Conservation (phyloP, 2,113 vertebrate species). For the Trinectes maculatus region DNA sequence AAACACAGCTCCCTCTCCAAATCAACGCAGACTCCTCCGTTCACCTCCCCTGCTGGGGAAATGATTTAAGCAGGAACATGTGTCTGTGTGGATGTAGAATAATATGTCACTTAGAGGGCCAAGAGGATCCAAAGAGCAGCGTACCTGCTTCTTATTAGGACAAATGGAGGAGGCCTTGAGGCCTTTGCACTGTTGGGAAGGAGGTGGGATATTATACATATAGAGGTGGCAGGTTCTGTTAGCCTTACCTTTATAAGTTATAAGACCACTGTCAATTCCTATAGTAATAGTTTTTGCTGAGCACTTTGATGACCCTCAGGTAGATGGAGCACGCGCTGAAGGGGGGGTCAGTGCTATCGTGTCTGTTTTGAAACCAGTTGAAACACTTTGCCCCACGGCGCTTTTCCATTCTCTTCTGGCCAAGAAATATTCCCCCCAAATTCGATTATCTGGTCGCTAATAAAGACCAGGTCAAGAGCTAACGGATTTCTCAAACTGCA, state of each 20-base stretch:
- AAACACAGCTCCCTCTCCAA: constrained; percentile 75
- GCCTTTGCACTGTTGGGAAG: constrained; percentile 38
- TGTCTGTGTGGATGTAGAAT: constrained; percentile 81
- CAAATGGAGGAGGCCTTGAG: constrained; percentile 56
- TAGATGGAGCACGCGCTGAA: constrained; percentile 8
- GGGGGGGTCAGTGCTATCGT: constrained; percentile 11
- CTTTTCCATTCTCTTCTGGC: constrained; percentile 84
- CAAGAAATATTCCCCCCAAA: constrained; percentile 85
- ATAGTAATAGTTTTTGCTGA: constrained; percentile 29
- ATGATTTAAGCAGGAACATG: constrained; percentile 84
- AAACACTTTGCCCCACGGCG: constrained; percentile 77
- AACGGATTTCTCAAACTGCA: constrained; percentile 68
- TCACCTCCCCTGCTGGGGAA: constrained; percentile 78
- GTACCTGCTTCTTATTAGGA: constrained; percentile 82
- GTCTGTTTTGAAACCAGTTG: constrained; percentile 63
- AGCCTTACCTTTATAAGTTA: constrained; percentile 34
- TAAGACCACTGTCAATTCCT: constrained; percentile 24
- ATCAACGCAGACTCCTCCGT: constrained; percentile 75
- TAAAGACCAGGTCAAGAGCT: constrained; percentile 91
- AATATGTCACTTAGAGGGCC: constrained; percentile 81
- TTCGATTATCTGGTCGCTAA: constrained; percentile 95
- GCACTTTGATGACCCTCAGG: constrained; percentile 45
- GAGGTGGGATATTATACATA: constrained; percentile 68
- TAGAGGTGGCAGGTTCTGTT: constrained; percentile 57
- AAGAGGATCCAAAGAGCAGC: constrained; percentile 68